Conservation (phyloP, 1,140 invertebrate species). For the Drosophila sturtevanti region DNA sequence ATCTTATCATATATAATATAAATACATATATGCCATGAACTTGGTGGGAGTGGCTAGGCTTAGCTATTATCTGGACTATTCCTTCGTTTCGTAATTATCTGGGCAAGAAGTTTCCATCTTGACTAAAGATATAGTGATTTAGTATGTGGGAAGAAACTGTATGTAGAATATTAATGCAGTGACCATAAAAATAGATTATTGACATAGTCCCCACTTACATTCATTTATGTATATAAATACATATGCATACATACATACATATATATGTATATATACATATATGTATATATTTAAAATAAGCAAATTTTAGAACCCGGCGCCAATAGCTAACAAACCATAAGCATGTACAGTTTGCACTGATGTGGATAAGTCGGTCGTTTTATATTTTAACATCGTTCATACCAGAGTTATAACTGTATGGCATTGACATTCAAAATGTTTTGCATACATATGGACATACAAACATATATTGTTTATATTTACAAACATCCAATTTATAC, state of each 20-base stretch:
- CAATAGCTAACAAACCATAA: neutral
- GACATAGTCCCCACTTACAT: neutral
- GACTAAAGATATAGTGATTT: too few species aligned
- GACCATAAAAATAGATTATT: conserved; percentile 16
- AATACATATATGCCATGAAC: neutral
- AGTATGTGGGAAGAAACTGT: neutral
- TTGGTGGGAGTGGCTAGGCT: neutral
- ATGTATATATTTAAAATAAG: neutral
- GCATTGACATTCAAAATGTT: neutral
- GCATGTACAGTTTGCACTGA: neutral
- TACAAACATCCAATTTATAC: conserved; percentile 29
- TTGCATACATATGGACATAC: neutral
- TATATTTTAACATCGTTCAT: neutral
- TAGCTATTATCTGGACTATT: neutral
- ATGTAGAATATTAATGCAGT: neutral
- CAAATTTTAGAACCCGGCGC: conserved; percentile 5
- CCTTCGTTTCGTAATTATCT: neutral
- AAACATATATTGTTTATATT: conserved; percentile 13
- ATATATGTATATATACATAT: neutral
- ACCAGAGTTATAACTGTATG: neutral
- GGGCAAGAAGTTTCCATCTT: too few species aligned
- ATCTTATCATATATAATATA: conserved; percentile 7
- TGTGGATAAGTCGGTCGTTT: neutral
- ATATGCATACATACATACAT: conserved; percentile 13
- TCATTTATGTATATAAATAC: neutral